Conservation (phyloP, 2,113 vertebrate species). For the Odontophorus gujanensis region DNA sequence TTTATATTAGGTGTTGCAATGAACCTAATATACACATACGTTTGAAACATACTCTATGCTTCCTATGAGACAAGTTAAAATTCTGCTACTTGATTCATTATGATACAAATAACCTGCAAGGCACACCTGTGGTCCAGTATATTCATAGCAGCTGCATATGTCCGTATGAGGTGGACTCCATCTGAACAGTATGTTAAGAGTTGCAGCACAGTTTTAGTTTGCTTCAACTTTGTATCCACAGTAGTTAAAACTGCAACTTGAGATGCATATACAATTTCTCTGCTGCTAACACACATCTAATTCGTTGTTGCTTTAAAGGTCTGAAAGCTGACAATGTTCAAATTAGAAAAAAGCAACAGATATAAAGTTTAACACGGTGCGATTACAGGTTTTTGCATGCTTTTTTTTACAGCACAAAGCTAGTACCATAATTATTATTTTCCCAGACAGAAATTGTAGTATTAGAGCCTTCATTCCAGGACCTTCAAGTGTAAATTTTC, state of each 20-base stretch:
- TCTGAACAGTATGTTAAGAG: background rate
- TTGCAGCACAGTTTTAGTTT: background rate
- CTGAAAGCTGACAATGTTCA: background rate
- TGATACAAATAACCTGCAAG: background rate
- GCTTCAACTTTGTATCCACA: background rate
- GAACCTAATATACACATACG: background rate
- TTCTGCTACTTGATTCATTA: background rate
- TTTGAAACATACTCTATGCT: background rate
- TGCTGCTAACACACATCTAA: background rate
- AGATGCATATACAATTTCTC: background rate
- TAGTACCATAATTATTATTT: background rate
- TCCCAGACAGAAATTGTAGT: background rate
- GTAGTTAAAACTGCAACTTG: background rate
- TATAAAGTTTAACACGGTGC: background rate
- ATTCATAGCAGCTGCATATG: background rate
- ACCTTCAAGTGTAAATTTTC: background rate
- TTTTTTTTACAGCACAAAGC: background rate
- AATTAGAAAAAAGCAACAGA: background rate
- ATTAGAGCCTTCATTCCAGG: background rate
- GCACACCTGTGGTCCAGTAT: background rate
- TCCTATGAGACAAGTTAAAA: background rate
- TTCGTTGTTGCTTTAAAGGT: background rate
- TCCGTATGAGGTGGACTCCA: background rate
- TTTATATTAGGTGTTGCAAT: background rate
- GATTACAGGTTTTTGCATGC: background rate